A percentile compares a stretch with the other conserved stretches of the same genome.
Evolutionary conservation across 1,140 invertebrate genomes (phyloP).

Genomic region (Saxidomus purpurata): DNA sequence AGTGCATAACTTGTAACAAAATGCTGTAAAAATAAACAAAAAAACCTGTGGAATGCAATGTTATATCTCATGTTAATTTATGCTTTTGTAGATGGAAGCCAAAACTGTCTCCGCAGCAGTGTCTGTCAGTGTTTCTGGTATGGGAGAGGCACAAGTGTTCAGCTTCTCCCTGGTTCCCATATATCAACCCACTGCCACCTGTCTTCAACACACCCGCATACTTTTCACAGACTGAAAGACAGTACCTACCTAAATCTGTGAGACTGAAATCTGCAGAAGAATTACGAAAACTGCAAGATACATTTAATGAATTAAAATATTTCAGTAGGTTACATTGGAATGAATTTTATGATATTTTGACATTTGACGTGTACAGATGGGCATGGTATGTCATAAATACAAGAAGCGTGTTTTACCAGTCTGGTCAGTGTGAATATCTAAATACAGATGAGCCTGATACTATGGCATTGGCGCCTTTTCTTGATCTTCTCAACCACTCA

Average conservation of each 20-base stretch:
- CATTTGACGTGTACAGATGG: constrained; percentile 84
- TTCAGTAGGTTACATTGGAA: constrained; percentile 67
- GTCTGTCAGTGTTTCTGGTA: constrained; percentile 89
- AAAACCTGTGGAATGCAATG: too few species aligned
- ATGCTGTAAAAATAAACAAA: too few species aligned
- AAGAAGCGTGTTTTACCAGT: constrained; percentile 89
- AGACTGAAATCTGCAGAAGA: constrained; percentile 82
- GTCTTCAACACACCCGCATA: constrained; percentile 86
- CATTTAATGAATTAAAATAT: constrained; percentile 48
- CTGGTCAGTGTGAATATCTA: constrained; percentile 57
- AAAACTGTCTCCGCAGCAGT: constrained; percentile 71
- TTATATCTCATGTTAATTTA: too few species aligned
- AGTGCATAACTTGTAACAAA: too few species aligned
- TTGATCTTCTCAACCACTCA: constrained; percentile 94
- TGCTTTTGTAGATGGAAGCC: constrained; percentile 73
- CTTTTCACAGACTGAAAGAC: constrained; percentile 74
- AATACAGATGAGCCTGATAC: constrained; percentile 86
- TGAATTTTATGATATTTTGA: constrained; percentile 64
- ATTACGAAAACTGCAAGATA: constrained; percentile 56
- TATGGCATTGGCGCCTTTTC: constrained; percentile 91
- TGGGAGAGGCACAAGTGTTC: constrained; percentile 81
- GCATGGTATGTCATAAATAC: constrained; percentile 93
- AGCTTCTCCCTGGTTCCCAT: constrained; percentile 86
- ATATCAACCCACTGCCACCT: constrained; percentile 89
- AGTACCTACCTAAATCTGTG: constrained; percentile 87